Evolutionary conservation across 2,113 vertebrate species (phyloP), one percentile per base, ranked within the genome.

Genomic region (Coreoperca whiteheadi): DNA sequence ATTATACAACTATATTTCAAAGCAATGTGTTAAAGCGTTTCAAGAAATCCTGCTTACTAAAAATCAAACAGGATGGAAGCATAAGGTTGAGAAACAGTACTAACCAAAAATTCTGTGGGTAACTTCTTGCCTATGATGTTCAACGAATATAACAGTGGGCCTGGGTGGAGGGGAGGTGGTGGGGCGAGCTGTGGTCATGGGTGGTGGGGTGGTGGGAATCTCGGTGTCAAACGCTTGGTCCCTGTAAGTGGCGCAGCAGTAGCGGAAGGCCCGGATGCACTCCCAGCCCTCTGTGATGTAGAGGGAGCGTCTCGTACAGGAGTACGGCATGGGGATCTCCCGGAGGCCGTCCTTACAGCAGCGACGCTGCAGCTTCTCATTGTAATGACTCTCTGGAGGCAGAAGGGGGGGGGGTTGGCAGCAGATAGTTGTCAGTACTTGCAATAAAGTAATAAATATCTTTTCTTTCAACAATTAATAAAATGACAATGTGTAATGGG

Each of bases 281-380:
- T 91, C 83, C 10, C 79, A 69, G 8, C 88, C 92, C 0, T 96
- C 96, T 0, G 93, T 84, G 93, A 99, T 95, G 92, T 96, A 97
- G 63, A 70, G 74, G 1, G 89, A 87, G 51, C 97, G 91, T 0
- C 81, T 87, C 7, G 93, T 91, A 2, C 98, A 99, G 2, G 93
- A 79, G 91, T 97, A 97, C 0, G 77, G 86, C 98, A 98, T 98
- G 6, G 91, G 96, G 79, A 97, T 97, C 0, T 96, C 95, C 23
- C 90, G 85, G 91, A 98, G 97, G 4, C 98, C 97, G 0, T 97
- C 96, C 83, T 92, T 91, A 1, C 98, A 99, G 88, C 98, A 99
- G 53, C 87, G 96, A 0, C 84, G 90, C 39, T 94, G 80, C 11
- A 23, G 23, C 78, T 81, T 78, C 69, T 95, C 92, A 1, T 70